Evolutionary conservation across 2,797 vertebrate genomes (phyloP).

Genomic region (Bothrops alternatus): DNA sequence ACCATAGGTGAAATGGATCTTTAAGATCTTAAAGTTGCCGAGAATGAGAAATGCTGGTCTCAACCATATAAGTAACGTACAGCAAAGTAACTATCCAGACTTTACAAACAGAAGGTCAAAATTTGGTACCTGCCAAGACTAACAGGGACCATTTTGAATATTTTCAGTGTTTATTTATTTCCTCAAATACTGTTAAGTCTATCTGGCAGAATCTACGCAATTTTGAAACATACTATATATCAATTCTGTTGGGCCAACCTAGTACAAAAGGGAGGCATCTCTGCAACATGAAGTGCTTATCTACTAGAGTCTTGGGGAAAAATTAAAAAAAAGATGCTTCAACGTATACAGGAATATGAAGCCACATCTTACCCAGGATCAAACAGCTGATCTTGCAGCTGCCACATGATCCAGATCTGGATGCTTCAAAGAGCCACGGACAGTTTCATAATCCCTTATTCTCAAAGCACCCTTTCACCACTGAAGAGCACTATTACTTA

Average conservation of each 20-base stretch:
- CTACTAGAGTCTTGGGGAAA: background rate
- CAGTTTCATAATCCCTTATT: background rate
- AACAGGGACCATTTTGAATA: background rate
- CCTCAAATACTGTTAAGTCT: too few species aligned
- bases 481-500: constrained; percentile 51
- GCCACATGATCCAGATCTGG: background rate
- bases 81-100: background rate
- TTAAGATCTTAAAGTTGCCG: background rate
- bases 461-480: background rate
- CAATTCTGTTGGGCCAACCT: background rate
- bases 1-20: background rate
- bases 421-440: background rate
- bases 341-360: background rate
- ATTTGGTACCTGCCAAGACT: background rate
- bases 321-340: background rate
- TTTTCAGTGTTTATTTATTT: background rate
- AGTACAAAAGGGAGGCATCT: background rate
- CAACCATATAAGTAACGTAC: background rate
- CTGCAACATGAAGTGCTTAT: background rate
- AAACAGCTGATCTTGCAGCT: background rate
- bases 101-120: background rate
- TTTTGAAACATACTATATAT: background rate
- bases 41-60: background rate
- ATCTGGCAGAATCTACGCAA: background rate
- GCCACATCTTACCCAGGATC: background rate